Base-by-base conservation (phyloP, 2,113 vertebrate species). In the Hystrix cristata region DNA sequence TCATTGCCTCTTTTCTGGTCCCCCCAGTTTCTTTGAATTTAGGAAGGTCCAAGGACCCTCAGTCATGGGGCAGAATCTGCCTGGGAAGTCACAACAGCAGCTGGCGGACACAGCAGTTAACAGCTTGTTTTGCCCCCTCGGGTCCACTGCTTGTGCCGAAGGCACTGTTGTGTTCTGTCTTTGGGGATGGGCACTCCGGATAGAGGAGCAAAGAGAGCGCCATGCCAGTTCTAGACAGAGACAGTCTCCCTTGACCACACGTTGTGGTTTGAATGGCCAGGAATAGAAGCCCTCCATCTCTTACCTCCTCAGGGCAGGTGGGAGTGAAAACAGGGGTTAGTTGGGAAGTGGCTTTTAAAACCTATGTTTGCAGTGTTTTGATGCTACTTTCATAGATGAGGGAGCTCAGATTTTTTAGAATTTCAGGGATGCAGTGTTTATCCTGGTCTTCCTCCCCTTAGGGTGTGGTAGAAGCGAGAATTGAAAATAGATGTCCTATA, bases 281-380 rank as follows among this genome's bases (percentile, higher is more conserved):
- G 74, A 98, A 98, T 98, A 98, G 97, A 95, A 96, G 16, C 12
- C 10, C 4, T 71, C 43, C 38, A 71, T 78, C 86, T 95, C 82
- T 93, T n/a, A 96, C 93, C 96, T 96, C 92, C 76, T 89, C 59
- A 12, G 18, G 46, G 83, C 82, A 97, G 89, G 95, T 96, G 74
- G 97, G 95, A 91, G 94, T 85, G 78, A 95, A 97, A 93, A 86
- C 86, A 74, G 93, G 80, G 92, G 53, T 93, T 91, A 87, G 94
- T 51, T 96, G 86, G 97, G 97, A 97, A 97, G 97, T 98, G 97
- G 93, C 94, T 97, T 97, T 96, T 94, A 13, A 98, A 98, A 93
- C 83, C 94, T 96, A 13, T 96, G 59, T 97, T 98, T 98, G 97
- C 53, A 91, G 91, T 96, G 87, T 97, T 96, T 96, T 94, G 91